phyloP scores from a whole-genome alignment of 2,888 invertebrate species.

The Meteorus cinctellus region DNA sequence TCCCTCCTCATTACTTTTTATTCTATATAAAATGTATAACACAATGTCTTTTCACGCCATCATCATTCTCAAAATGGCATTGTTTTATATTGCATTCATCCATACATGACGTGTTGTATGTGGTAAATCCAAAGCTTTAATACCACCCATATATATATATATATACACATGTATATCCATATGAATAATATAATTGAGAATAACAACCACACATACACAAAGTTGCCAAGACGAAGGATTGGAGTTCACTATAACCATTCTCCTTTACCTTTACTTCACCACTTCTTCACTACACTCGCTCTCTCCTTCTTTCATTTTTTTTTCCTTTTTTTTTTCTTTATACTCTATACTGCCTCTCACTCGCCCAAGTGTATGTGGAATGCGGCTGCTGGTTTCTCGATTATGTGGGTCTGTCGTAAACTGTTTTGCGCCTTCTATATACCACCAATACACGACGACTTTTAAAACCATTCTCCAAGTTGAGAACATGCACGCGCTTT shows the following conservation, averaged over 20 bases:
- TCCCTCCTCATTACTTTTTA: background rate
- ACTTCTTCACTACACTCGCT: background rate
- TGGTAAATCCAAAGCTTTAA: background rate
- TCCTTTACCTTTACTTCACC: constrained; percentile 3
- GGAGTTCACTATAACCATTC: background rate
- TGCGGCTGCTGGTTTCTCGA: constrained; percentile 67
- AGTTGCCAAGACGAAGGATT: constrained; percentile 7
- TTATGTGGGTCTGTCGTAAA: constrained; percentile 64
- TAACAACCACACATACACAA: constrained; percentile 3
- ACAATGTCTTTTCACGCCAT: background rate
- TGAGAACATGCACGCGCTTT: constrained; percentile 61
- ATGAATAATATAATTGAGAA: constrained; percentile 6
- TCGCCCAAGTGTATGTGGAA: constrained; percentile 61
- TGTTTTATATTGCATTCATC: constrained; percentile 1
- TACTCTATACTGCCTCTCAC: constrained; percentile 35
- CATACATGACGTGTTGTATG: background rate
- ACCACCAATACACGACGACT: constrained; percentile 23
- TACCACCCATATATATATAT: background rate
- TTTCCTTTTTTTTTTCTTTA: constrained; percentile 5
- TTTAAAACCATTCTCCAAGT: constrained; percentile 62
- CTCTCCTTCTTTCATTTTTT: background rate
- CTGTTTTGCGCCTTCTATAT: constrained; percentile 35
- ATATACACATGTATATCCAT: background rate
- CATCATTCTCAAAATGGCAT: background rate
- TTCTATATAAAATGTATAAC: background rate